Conservation (phyloP, 2,797 vertebrate genomes). For the Limosa lapponica region DNA sequence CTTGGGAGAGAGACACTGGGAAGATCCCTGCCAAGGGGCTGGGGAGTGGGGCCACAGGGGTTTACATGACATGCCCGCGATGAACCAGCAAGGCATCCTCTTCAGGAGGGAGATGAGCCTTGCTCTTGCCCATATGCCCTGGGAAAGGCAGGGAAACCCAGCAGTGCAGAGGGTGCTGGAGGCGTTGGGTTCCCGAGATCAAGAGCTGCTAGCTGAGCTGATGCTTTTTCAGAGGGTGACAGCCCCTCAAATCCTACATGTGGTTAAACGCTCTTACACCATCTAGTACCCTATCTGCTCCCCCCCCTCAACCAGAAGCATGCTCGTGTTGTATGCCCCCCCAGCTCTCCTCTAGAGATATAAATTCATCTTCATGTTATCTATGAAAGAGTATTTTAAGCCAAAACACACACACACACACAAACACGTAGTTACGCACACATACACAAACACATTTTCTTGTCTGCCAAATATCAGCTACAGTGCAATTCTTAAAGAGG, state of each 20-base stretch:
- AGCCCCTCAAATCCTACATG: background rate
- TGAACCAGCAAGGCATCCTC: background rate
- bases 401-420: slow-evolving; percentile 14
- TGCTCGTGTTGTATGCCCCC: background rate
- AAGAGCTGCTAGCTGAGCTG: background rate
- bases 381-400: background rate
- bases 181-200: background rate
- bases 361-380: background rate
- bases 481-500: slow-evolving; percentile 19
- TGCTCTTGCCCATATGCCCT: background rate
- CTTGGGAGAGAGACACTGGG: background rate
- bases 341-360: slow-evolving; percentile 3
- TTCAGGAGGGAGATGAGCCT: background rate
- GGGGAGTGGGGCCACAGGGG: background rate
- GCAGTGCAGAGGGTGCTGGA: slow-evolving; percentile 46
- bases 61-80: background rate
- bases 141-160: background rate
- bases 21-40: background rate
- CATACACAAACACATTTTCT: slow-evolving; percentile 41
- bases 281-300: background rate
- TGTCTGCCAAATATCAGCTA: slow-evolving; percentile 23
- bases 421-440: slow-evolving; percentile 33
- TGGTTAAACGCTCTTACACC: background rate
- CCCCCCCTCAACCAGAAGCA: background rate
- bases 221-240: background rate